These are phyloP conservation scores for Neodiprion virginianus DNA, from an alignment of 1,140 invertebrate species.

Conservation along the genomic window DNA sequence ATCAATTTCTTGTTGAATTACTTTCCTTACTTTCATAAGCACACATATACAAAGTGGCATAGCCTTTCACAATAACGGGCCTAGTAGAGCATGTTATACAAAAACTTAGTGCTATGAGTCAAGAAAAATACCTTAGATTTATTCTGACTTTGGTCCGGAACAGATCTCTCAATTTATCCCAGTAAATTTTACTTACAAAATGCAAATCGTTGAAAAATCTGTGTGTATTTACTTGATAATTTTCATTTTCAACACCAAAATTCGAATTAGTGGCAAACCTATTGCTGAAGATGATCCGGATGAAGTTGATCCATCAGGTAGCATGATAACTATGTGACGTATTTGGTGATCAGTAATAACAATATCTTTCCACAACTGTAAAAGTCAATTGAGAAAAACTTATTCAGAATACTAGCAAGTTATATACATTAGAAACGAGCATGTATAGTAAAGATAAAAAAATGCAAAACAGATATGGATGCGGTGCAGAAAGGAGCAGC, in stretches of 20 bases:
- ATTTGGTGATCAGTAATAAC: neutral
- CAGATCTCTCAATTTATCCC: neutral
- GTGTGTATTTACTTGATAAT: neutral
- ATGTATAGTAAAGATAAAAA: neutral
- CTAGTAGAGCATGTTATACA: neutral
- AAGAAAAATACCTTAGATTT: neutral
- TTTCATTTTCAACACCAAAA: neutral
- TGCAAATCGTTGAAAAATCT: neutral
- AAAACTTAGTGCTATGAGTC: neutral
- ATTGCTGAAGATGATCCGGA: neutral
- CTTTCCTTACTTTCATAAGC: too few relatives aligned
- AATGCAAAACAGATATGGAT: conserved; percentile 8
- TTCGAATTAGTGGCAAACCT: neutral
- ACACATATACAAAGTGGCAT: too few relatives aligned
- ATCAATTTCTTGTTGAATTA: too few relatives aligned
- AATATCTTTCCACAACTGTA: too few relatives aligned
- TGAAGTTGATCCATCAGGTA: neutral
- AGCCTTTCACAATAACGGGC: neutral
- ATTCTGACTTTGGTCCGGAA: neutral
- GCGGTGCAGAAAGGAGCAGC: conserved; percentile 22
- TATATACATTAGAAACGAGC: too few relatives aligned
- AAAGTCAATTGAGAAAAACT: neutral
- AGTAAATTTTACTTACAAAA: neutral
- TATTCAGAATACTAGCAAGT: neutral
- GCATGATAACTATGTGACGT: neutral